Percentiles rank a stretch among this genome's conserved stretches.
These are phyloP conservation scores for Heliconius melpomene DNA, from an alignment of 1,140 invertebrate species.

Conservation along the genomic window DNA sequence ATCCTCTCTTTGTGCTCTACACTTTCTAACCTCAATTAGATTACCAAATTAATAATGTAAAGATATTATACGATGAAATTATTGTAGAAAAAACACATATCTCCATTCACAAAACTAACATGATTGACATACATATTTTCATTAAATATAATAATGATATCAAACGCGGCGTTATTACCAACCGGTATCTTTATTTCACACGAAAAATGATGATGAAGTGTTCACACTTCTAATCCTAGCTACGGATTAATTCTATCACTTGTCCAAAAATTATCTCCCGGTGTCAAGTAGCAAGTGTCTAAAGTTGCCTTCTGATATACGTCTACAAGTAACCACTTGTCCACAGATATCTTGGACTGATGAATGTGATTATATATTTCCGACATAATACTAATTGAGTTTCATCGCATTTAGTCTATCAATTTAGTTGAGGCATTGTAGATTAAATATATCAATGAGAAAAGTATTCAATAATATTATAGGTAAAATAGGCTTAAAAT, in stretches of 20 bases:
- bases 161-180: neutral
- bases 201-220: conserved; percentile 47
- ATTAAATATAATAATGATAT: conserved; percentile 29
- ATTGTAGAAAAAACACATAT: neutral
- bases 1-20: too few species aligned
- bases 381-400: conserved; percentile 36
- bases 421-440: neutral
- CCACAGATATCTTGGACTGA: conserved; percentile 35
- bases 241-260: conserved; percentile 45
- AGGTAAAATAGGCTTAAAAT: neutral
- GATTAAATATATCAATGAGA: neutral
- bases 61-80: neutral
- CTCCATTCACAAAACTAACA: neutral
- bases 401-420: conserved; percentile 13
- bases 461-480: neutral
- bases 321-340: conserved; percentile 26
- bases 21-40: too few species aligned
- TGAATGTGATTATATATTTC: conserved; percentile 36
- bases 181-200: conserved; percentile 44
- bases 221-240: conserved; percentile 41
- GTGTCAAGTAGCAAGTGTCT: conserved; percentile 44
- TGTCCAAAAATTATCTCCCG: conserved; percentile 55
- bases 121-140: conserved; percentile 20
- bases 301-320: conserved; percentile 30
- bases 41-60: neutral